Conservation (phyloP, 2,113 vertebrate genomes). For the Pristiophorus japonicus region DNA sequence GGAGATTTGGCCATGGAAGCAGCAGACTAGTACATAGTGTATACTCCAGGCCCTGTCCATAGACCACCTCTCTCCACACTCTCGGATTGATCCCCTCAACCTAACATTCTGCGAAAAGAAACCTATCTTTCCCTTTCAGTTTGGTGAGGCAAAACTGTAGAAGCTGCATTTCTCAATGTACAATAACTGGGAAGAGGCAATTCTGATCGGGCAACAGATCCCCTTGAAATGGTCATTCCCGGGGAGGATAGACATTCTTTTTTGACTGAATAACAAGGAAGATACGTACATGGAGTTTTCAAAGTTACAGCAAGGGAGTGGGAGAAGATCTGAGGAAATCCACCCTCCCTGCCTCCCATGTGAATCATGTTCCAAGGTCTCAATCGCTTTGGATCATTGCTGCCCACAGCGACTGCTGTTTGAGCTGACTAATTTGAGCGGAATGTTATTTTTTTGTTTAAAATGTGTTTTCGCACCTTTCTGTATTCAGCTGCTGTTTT, state of each 20-base stretch:
- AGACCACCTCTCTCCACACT: background rate
- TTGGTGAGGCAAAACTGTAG: background rate
- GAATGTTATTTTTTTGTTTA: background rate
- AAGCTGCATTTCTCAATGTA: background rate
- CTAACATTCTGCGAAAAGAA: background rate
- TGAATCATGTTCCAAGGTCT: background rate
- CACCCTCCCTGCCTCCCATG: background rate
- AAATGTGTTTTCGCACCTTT: constrained; percentile 18
- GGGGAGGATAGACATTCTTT: background rate
- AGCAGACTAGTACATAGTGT: background rate
- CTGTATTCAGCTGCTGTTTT: constrained; percentile 7
- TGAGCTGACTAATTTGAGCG: background rate
- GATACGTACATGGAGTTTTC: background rate
- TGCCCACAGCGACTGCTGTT: background rate
- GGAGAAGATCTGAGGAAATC: background rate
- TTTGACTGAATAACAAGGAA: background rate
- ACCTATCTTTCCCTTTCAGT: background rate
- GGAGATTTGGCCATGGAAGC: background rate
- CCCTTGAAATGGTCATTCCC: background rate
- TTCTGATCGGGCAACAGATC: background rate
- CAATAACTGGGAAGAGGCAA: background rate
- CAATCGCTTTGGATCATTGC: background rate
- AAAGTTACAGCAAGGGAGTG: background rate
- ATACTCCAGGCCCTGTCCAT: background rate
- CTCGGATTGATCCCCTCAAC: background rate